Evolutionary conservation across 2,888 invertebrate species (phyloP), one percentile per base, ranked within the genome.

Genomic region (Cordilura impudica): DNA sequence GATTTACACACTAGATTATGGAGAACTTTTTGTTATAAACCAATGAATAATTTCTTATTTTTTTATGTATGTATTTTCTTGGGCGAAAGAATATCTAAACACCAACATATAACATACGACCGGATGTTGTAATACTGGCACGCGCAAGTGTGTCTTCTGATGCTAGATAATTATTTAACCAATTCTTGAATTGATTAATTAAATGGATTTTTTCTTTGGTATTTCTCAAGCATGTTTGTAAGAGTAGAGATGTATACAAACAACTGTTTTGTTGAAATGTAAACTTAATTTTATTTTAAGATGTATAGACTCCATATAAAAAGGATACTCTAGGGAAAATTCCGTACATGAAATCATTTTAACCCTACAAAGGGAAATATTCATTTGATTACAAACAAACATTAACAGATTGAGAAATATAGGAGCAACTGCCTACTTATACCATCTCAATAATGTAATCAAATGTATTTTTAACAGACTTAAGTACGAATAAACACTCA

Each of bases 121-220:
- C 71, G 74, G 60, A 78, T 69, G 73, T 66, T 70, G 58, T 23
- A 54, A 43, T 49, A 26, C 45, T 14, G 66, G 58, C 81, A 70
- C 61, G 73, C 61, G 70, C 77, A 56, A 45, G 49, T 67, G 45
- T 67, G 26, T 58, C 51, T 63, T 19, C 26, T 63, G 54, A 31
- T 69, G 56, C 16, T 49, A 18, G 63, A 65, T 65, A 81, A 82
- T 79, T 81, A 77, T 81, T 80, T 82, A 81, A 81, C 76, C 73
- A 79, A 72, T 76, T 78, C 74, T 29, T 18, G 54, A 66, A 58
- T 71, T 81, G 76, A 80, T 81, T 82, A 81, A 82, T 79, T 81
- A 66, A 79, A 78, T 74, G 19, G 47, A 35, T 14, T n/a, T 2
- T 75, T 72, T 71, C 23, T 18, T 19, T 43, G 31, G 3, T 31